These are phyloP conservation scores for Tragelaphus imberbis DNA, from an alignment of 2,113 vertebrate species.

Conservation along the genomic window DNA sequence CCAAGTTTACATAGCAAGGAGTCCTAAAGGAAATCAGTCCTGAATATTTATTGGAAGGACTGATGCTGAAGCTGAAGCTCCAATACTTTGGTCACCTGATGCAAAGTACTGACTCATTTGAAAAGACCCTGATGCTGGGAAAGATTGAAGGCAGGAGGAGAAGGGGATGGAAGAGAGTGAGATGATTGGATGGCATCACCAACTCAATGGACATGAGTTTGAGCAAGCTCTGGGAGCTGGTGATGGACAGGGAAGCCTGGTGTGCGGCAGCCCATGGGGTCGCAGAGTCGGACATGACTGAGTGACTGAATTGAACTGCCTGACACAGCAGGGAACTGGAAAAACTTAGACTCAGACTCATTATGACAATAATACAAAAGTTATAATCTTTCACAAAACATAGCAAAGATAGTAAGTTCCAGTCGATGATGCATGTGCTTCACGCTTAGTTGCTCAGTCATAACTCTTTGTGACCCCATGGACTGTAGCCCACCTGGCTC, in stretches of 20 bases:
- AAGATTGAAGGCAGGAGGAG: background rate
- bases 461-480: background rate
- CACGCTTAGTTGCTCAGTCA: background rate
- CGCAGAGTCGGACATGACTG: accelerated
- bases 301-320: background rate
- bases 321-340: background rate
- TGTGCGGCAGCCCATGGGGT: background rate
- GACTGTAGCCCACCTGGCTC: background rate
- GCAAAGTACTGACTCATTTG: background rate
- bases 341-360: background rate
- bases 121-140: background rate
- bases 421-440: background rate
- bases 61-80: background rate
- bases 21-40: background rate
- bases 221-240: background rate
- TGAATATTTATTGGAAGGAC: background rate
- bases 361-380: background rate
- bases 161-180: background rate
- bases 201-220: background rate
- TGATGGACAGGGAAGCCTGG: background rate
- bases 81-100: background rate
- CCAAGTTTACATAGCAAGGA: background rate
- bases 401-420: background rate
- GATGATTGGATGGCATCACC: background rate
- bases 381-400: background rate